Conservation (phyloP, 2,797 vertebrate species). For the Sebastes trivittatus region DNA sequence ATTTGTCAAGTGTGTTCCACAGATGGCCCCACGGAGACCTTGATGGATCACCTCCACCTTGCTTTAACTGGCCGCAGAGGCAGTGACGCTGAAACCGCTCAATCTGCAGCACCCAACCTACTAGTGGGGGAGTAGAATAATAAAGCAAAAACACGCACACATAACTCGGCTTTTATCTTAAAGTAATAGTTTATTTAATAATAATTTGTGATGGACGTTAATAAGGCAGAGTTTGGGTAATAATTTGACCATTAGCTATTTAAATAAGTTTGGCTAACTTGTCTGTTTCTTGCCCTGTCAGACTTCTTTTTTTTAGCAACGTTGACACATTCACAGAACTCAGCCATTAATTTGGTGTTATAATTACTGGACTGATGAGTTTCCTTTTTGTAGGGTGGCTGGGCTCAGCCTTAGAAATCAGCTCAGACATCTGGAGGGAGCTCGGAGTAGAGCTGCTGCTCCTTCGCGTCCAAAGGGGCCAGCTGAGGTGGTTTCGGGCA, state of each 20-base stretch:
- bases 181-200: background rate
- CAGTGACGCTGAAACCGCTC: conserved; percentile 45
- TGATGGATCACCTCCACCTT: conserved; percentile 83
- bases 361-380: background rate
- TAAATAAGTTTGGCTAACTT: background rate
- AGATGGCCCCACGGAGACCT: conserved; percentile 81
- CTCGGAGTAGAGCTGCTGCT: no score
- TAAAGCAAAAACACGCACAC: conserved; percentile 7
- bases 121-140: conserved; percentile 2
- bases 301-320: background rate
- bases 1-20: conserved; percentile 85
- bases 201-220: background rate
- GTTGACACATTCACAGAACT: background rate
- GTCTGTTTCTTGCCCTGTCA: background rate
- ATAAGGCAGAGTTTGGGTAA: background rate
- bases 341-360: background rate
- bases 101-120: conserved; percentile 63
- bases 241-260: background rate
- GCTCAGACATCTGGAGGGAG: no score
- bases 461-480: no score
- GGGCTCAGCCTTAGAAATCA: no score
- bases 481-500: no score
- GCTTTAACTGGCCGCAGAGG: conserved; percentile 74
- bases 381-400: no score
- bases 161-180: background rate